Evolutionary conservation across 2,888 invertebrate species (phyloP).

Genomic region (Cyclophora punctaria): DNA sequence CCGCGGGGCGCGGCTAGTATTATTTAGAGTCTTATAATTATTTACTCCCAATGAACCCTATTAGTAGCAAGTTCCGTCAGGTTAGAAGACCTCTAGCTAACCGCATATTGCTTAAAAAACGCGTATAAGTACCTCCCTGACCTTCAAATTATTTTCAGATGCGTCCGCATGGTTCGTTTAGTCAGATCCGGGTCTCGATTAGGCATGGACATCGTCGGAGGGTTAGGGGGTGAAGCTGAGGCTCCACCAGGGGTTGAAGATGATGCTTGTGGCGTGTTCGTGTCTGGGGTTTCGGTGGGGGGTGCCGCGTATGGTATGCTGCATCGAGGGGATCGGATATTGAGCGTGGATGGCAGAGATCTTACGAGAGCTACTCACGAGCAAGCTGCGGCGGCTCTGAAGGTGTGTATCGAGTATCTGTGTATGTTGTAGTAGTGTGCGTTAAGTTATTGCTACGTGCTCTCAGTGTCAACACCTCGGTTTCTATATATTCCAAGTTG

Average conservation of each 20-base stretch:
- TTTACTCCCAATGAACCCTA: no score
- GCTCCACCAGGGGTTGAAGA: constrained; percentile 41
- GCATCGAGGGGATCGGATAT: constrained; percentile 82
- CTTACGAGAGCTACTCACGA: constrained; percentile 84
- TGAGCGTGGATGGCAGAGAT: constrained; percentile 84
- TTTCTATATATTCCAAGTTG: no score
- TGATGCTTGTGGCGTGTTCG: constrained; percentile 66
- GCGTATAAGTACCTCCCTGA: no score
- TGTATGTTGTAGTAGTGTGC: constrained; percentile 44
- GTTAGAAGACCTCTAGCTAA: no score
- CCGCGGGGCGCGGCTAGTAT: no score
- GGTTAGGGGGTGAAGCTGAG: constrained; percentile 59
- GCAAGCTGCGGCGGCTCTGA: constrained; percentile 81
- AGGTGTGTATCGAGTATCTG: constrained; percentile 34
- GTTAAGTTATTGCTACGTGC: neutral
- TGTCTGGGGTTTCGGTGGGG: constrained; percentile 59
- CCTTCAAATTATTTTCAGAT: constrained; percentile 30
- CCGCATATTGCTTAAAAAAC: neutral
- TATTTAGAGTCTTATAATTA: no score
- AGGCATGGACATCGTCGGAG: constrained; percentile 72
- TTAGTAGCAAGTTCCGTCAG: no score
- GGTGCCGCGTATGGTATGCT: constrained; percentile 69
- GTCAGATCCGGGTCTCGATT: constrained; percentile 66
- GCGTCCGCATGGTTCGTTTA: constrained; percentile 65
- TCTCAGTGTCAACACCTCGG: no score